Evolutionary conservation across 2,113 vertebrate genomes (phyloP), one percentile per base, ranked within the genome.

Genomic region (Dicerorhinus sumatrensis): DNA sequence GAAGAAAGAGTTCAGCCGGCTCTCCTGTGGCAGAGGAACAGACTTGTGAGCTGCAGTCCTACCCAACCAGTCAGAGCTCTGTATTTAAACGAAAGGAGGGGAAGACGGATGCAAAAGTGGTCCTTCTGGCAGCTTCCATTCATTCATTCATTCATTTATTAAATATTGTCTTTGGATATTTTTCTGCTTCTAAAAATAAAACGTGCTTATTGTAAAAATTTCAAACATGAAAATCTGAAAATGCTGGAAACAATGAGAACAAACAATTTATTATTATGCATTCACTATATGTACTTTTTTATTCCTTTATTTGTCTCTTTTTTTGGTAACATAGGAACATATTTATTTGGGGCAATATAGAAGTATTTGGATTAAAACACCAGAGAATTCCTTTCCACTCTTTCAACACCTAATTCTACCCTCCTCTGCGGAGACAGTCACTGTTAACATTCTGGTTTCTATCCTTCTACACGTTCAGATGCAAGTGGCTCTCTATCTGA

Each of bases 171-270:
- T 86, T 16, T 73, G 36, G 56, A 31, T 73, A 89, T 70, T 62
- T 89, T 72, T 48, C 72, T 84, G 27, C 51, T 85, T 80, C 83
- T 96, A 80, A 77, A 72, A 87, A 92, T 67, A 81, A 96, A 67
- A 87, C 18, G 18, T 11, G 5, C 46, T 23, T 84, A 42, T 29
- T 23, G 27, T 79, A 65, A 88, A 94, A 77, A 72, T 6, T 82
- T 63, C 46, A 86, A 77, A 88, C 18, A 39, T 0, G 6, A 87
- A 60, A 79, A 81, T 63, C 51, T 76, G 25, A 93, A 82, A 70
- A 58, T 23, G 29, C 13, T 95, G 13, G 39, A 58, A 63, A 51
- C 65, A 56, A 39, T 65, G 7, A 76, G 33, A 91, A 54, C 9
- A 70, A 88, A 87, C 76, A 48, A 54, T 76, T 90, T 33, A 70